Conservation (phyloP, 2,113 vertebrate genomes). For the Urocolius indicus region DNA sequence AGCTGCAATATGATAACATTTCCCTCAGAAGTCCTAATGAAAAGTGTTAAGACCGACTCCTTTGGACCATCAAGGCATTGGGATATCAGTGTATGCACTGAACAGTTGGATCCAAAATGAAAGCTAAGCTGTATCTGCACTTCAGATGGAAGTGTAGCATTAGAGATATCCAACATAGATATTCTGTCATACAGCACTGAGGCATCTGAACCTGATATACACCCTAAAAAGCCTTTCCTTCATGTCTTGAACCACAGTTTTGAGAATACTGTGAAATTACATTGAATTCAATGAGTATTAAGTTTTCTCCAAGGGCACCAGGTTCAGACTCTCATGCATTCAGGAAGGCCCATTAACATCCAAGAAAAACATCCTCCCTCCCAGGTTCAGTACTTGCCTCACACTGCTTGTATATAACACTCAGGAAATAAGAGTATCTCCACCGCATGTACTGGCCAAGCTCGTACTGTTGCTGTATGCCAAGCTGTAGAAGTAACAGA, state of each 20-base stretch:
- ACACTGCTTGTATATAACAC: constrained; percentile 70
- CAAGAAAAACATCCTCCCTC: not conserved
- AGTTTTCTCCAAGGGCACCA: not conserved
- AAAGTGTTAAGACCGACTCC: not conserved
- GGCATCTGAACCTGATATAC: not conserved
- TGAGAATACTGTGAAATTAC: not conserved
- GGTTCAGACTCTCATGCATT: not conserved
- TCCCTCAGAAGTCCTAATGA: not conserved
- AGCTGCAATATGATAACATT: not conserved
- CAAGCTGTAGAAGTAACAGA: constrained; percentile 76
- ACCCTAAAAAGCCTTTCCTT: not conserved
- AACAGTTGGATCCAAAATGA: not conserved
- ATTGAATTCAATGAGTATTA: not conserved
- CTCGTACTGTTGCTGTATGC: constrained; percentile 83
- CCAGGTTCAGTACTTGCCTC: constrained; percentile 74
- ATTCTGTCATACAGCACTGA: not conserved
- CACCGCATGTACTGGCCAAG: constrained; percentile 79
- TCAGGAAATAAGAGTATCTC: constrained; percentile 81
- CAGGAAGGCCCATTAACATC: not conserved
- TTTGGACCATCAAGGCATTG: not conserved
- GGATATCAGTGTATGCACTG: not conserved
- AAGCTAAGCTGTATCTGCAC: not conserved
- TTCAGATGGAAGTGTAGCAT: not conserved
- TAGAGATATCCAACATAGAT: not conserved
- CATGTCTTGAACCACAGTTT: not conserved